phyloP scores from a whole-genome alignment of 2,113 vertebrate genomes.

The Melanotaenia duboulayi region DNA sequence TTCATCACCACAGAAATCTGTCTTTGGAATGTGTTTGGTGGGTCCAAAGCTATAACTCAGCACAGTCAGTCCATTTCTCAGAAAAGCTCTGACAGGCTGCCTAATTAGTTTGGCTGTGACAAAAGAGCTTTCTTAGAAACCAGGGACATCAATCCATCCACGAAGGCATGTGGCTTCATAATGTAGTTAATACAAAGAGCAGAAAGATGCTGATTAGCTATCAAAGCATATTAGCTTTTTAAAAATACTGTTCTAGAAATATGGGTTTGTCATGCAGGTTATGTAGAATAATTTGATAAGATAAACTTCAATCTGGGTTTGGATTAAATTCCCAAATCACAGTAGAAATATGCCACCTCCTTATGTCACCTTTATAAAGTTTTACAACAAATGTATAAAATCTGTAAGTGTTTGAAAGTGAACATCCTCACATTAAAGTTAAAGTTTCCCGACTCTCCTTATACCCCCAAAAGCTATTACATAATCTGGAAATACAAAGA shows the following conservation, averaged over 20 bases:
- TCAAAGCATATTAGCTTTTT: slow-evolving; percentile 3
- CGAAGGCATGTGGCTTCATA: slow-evolving; percentile 50
- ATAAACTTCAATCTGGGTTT: slow-evolving; percentile 23
- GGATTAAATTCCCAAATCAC: slow-evolving; percentile 1
- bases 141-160: slow-evolving; percentile 61
- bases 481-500: slow-evolving; percentile 41
- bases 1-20: slow-evolving; percentile 58
- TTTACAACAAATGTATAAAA: background rate
- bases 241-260: background rate
- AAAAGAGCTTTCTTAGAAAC: slow-evolving; percentile 69
- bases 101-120: slow-evolving; percentile 78
- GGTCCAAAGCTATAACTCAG: slow-evolving; percentile 55
- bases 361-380: too few species aligned
- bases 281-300: slow-evolving; percentile 25
- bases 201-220: slow-evolving; percentile 19
- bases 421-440: too few species aligned
- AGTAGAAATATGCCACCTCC: too few species aligned
- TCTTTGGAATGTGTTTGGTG: slow-evolving; percentile 49
- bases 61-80: slow-evolving; percentile 67
- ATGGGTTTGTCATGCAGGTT: slow-evolving; percentile 3
- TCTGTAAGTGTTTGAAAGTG: background rate
- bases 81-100: slow-evolving; percentile 59
- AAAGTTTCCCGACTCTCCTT: slow-evolving; percentile 42
- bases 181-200: slow-evolving; percentile 34
- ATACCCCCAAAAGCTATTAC: slow-evolving; percentile 62